Base-by-base conservation (phyloP, 2,888 invertebrate species). In the Cosmia trapezina region DNA sequence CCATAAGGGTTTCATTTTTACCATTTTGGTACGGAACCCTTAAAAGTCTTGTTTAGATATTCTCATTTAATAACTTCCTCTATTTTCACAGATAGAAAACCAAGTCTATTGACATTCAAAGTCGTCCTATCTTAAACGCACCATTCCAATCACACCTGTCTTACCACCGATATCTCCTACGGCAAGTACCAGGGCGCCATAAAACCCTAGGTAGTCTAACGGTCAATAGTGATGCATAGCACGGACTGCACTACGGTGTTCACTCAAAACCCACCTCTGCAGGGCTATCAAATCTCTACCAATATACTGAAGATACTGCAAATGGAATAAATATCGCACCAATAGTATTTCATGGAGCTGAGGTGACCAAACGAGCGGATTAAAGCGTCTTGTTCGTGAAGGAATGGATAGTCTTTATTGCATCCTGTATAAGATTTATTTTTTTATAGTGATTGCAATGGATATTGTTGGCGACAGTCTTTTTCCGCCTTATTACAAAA, bases 231-330 rank as follows among this genome's bases (percentile, higher is more conserved):
- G 67, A 81, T 81, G 81, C 81, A 81, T 76, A 54, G 62, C 68
- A 71, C 71, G 54, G 49, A 49, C 51, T 17, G 53, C n/a, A 73
- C 80, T 63, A 57, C 67, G 63, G 69, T 73, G 73, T 60, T 83
- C 66, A 81, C 76, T 81, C 73, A 81, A 80, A 84, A 76, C 70
- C 70, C 69, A 70, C 74, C 76, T 78, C 73, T 76, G 62, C 63
- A 64, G 66, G 62, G 72, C 80, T 74, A 83, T 91, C 90, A 92
- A 93, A 93, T 92, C 92, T 89, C 88, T 85, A 83, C 84, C 90
- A 89, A 90, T 92, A 89, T 85, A 87, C 86, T 87, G 87, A 88
- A 92, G 89, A 92, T 94, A 94, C 91, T 94, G 93, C 93, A 93
- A 94, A 94, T 94, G 92, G 92, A 94, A 93, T 90, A 86, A 91